Percentiles rank a stretch among this genome's conserved stretches.
Evolutionary conservation across 2,113 vertebrate species (phyloP).

Genomic region (Gavialis gangeticus): DNA sequence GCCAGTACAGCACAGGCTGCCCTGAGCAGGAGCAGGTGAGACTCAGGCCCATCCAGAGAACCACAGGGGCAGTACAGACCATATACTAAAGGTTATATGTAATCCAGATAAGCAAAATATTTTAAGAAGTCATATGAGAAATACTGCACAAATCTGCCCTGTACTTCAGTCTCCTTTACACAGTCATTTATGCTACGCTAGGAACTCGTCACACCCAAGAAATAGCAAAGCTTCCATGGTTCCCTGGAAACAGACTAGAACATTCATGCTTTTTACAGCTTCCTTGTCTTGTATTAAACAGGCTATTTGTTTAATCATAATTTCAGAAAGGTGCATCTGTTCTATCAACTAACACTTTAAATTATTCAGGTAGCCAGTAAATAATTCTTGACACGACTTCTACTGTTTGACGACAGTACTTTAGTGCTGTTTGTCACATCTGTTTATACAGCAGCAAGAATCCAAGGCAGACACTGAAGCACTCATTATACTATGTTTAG

Average conservation of each 20-base stretch:
- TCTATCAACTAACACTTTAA: neutral
- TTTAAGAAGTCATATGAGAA: neutral
- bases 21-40: too few species aligned
- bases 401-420: neutral
- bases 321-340: neutral
- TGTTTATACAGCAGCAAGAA: neutral
- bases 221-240: slow-evolving; percentile 43
- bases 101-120: neutral
- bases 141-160: neutral
- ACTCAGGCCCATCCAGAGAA: too few species aligned
- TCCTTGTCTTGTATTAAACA: neutral
- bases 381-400: neutral
- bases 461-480: fast-evolving
- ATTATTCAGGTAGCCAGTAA: neutral
- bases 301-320: neutral
- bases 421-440: neutral
- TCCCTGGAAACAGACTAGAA: neutral
- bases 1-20: too few species aligned
- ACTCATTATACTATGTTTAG: neutral
- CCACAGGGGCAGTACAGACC: neutral
- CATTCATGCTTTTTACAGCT: neutral
- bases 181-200: slow-evolving; percentile 12
- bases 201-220: slow-evolving; percentile 59
- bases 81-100: neutral
- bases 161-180: neutral